Evolutionary conservation across 2,113 vertebrate genomes (phyloP).

Genomic region (Todiramphus saurophagus): DNA sequence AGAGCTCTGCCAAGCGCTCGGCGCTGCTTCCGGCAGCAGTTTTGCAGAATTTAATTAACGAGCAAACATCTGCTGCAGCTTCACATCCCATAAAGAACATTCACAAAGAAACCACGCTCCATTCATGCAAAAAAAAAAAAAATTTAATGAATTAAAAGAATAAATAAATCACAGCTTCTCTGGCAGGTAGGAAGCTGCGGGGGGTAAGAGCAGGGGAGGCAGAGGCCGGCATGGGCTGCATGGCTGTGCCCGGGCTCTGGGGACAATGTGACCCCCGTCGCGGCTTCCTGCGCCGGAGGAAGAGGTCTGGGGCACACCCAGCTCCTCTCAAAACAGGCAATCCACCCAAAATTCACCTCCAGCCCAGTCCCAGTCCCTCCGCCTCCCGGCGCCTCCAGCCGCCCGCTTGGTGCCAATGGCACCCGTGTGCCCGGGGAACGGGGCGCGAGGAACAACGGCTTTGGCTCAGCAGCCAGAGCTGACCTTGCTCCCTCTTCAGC

Average conservation of each 20-base stretch:
- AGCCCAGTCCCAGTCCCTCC: background rate
- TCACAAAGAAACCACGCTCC: background rate
- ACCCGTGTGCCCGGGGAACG: accelerated
- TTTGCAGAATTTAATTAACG: background rate
- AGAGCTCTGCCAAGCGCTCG: background rate
- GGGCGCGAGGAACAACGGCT: accelerated
- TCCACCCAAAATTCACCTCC: background rate
- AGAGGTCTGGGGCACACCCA: background rate
- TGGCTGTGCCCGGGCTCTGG: accelerated
- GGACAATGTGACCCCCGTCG: background rate
- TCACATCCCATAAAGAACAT: background rate
- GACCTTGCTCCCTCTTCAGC: background rate
- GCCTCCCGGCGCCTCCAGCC: too few relatives aligned
- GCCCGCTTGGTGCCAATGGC: too few relatives aligned
- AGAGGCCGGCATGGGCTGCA: background rate
- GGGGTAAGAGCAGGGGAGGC: background rate
- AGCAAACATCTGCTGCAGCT: constrained; percentile 19
- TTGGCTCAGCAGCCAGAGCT: background rate
- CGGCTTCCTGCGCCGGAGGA: background rate
- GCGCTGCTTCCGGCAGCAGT: background rate
- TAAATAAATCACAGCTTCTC: background rate
- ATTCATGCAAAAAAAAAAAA: background rate
- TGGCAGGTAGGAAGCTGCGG: background rate
- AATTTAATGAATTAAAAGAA: background rate
- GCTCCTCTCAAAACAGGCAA: background rate